phyloP scores from a whole-genome alignment of 2,888 invertebrate species.

The Venustoraphidia nigricollis region DNA sequence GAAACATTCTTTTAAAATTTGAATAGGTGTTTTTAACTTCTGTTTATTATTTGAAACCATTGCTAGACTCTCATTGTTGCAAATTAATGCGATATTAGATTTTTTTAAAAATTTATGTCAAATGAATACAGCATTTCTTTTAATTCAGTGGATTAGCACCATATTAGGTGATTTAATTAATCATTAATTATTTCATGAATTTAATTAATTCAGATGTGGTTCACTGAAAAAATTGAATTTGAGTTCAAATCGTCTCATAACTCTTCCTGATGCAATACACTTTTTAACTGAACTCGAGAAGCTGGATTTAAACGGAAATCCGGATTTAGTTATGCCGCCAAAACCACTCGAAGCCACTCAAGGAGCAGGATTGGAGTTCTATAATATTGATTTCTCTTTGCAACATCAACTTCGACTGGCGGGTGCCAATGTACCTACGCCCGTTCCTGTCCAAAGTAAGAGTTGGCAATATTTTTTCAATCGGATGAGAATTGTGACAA shows the following conservation, averaged over 20 bases:
- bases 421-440: constrained; percentile 70
- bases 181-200: neutral
- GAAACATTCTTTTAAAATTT: neutral
- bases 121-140: too few relatives aligned
- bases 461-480: constrained; percentile 11
- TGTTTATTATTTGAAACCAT: too few relatives aligned
- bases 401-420: constrained; percentile 87
- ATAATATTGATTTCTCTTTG: constrained; percentile 97
- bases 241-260: constrained; percentile 85
- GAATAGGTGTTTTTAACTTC: neutral
- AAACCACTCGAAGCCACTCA: constrained; percentile 68
- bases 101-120: too few relatives aligned
- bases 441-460: constrained; percentile 52
- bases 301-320: constrained; percentile 84
- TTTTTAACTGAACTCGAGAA: constrained; percentile 77
- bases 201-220: constrained; percentile 55
- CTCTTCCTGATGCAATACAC: constrained; percentile 94
- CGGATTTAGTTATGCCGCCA: constrained; percentile 91
- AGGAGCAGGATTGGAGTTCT: constrained; percentile 77
- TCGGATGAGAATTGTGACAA: neutral
- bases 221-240: constrained; percentile 84
- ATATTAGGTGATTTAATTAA: too few relatives aligned
- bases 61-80: too few relatives aligned
- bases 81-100: too few relatives aligned
- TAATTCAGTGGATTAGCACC: neutral